phyloP scores from a whole-genome alignment of 2,888 invertebrate genomes.

The Hypselothyrea guttata region DNA sequence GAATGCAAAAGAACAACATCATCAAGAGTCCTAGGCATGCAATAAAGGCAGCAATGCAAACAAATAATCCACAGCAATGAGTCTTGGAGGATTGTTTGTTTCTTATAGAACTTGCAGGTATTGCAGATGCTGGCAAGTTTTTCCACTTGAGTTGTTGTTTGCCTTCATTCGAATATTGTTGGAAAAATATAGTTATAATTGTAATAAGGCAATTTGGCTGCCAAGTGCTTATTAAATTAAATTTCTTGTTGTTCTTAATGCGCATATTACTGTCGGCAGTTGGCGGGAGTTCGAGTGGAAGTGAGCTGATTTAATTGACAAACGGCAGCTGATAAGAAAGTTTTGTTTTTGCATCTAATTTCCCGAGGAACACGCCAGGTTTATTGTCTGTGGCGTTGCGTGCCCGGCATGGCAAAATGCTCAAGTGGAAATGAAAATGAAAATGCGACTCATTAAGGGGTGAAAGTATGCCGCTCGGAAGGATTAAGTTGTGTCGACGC shows the following conservation, averaged over 20 bases:
- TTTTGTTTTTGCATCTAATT: conserved; percentile 33
- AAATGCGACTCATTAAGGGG: conserved; percentile 68
- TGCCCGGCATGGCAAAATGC: conserved; percentile 52
- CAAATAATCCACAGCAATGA: conserved; percentile 41
- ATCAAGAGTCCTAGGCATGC: conserved; percentile 7
- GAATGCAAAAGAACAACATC: neutral
- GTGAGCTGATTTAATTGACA: conserved; percentile 15
- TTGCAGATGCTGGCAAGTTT: too few species aligned
- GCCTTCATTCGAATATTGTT: too few species aligned
- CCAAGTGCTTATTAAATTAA: too few species aligned
- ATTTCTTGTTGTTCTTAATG: too few species aligned
- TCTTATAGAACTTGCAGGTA: conserved; percentile 6
- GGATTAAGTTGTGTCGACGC: conserved; percentile 56
- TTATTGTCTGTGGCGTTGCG: conserved; percentile 50
- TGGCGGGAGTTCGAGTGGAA: too few species aligned
- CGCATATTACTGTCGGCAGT: too few species aligned
- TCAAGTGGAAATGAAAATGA: conserved; percentile 31
- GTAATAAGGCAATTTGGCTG: too few species aligned
- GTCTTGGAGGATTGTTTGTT: conserved; percentile 46
- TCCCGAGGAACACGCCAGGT: conserved; percentile 18
- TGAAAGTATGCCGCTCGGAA: conserved; percentile 66
- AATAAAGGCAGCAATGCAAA: conserved; percentile 24
- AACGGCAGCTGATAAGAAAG: conserved; percentile 35
- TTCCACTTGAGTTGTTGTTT: too few species aligned
- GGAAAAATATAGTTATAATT: too few species aligned